A percentile compares a stretch with the other conserved stretches of the same genome.
Evolutionary conservation across 2,888 invertebrate genomes (phyloP).

Genomic region (Myopa testacea): DNA sequence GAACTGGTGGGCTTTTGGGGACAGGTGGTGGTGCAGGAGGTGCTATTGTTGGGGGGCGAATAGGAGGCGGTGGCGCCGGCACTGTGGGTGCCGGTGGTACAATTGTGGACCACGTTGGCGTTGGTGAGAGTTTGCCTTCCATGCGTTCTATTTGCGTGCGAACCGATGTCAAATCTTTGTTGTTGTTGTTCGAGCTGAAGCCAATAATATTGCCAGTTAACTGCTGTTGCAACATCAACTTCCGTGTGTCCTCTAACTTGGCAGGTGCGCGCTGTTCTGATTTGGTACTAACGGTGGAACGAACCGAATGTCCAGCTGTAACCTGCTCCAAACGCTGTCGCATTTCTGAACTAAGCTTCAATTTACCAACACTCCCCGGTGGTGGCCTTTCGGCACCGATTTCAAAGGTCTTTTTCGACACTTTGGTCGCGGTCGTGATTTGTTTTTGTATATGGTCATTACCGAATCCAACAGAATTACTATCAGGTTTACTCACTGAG

Average conservation of each 20-base stretch:
- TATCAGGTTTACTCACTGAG: slow-evolving; percentile 41
- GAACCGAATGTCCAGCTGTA: slow-evolving; percentile 87
- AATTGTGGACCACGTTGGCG: slow-evolving; percentile 76
- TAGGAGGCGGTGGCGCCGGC: slow-evolving; percentile 73
- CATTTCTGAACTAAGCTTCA: slow-evolving; percentile 93
- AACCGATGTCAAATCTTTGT: slow-evolving; percentile 63
- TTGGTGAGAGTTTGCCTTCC: slow-evolving; percentile 71
- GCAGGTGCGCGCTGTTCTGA: slow-evolving; percentile 80
- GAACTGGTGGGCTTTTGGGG: slow-evolving; percentile 73
- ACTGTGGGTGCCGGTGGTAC: slow-evolving; percentile 74
- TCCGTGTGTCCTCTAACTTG: slow-evolving; percentile 87
- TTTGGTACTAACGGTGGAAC: slow-evolving; percentile 79
- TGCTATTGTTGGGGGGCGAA: slow-evolving; percentile 70
- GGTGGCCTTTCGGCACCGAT: slow-evolving; percentile 85
- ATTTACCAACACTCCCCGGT: slow-evolving; percentile 89
- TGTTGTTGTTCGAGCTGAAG: slow-evolving; percentile 45
- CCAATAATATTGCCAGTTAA: slow-evolving; percentile 72
- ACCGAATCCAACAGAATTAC: slow-evolving; percentile 25
- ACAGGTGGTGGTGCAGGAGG: slow-evolving; percentile 75
- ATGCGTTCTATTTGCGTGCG: slow-evolving; percentile 73
- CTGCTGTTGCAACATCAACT: slow-evolving; percentile 87
- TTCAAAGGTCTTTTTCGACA: slow-evolving; percentile 75
- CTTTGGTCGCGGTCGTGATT: slow-evolving; percentile 52
- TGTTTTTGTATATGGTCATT: slow-evolving; percentile 40
- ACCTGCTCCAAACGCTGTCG: slow-evolving; percentile 88